These are phyloP conservation scores for Plagodis dolabraria DNA, from an alignment of 2,888 invertebrate genomes.

Conservation along the genomic window DNA sequence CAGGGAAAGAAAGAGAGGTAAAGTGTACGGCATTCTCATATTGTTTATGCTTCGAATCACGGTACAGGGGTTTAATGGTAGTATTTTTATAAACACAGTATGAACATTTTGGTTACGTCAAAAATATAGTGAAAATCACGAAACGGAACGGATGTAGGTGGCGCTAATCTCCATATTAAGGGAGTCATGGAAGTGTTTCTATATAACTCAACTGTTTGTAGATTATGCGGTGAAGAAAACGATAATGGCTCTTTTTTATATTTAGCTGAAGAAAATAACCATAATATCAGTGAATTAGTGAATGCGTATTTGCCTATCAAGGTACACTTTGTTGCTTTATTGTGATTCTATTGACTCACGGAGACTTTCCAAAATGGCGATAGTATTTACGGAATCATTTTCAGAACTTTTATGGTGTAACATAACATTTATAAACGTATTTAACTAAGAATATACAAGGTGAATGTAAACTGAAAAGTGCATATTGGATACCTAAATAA, in stretches of 20 bases:
- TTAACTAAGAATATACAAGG: too few species aligned
- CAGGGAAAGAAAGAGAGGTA: too few species aligned
- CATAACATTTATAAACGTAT: too few species aligned
- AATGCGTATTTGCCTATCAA: conserved; percentile 90
- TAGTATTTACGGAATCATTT: conserved; percentile 51
- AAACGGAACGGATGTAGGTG: conserved; percentile 69
- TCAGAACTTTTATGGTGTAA: conserved; percentile 45
- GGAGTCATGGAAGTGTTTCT: conserved; percentile 81
- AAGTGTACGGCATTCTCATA: too few species aligned
- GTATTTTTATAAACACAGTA: neutral
- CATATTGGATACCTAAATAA: too few species aligned
- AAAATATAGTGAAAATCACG: neutral
- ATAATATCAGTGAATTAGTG: conserved; percentile 86
- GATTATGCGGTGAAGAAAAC: conserved; percentile 91
- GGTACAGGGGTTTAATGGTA: too few species aligned
- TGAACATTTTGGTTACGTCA: conserved; percentile 11
- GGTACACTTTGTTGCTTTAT: conserved; percentile 77
- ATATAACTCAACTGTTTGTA: conserved; percentile 89
- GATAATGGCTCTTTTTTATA: conserved; percentile 88
- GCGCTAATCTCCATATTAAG: conserved; percentile 52
- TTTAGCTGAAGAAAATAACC: conserved; percentile 82
- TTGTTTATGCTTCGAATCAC: too few species aligned
- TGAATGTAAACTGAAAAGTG: too few species aligned
- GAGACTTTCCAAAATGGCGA: conserved; percentile 60
- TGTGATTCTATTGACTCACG: conserved; percentile 79